Evolutionary conservation across 2,888 invertebrate genomes (phyloP).

Genomic region (Rotaria magnacalcarata): DNA sequence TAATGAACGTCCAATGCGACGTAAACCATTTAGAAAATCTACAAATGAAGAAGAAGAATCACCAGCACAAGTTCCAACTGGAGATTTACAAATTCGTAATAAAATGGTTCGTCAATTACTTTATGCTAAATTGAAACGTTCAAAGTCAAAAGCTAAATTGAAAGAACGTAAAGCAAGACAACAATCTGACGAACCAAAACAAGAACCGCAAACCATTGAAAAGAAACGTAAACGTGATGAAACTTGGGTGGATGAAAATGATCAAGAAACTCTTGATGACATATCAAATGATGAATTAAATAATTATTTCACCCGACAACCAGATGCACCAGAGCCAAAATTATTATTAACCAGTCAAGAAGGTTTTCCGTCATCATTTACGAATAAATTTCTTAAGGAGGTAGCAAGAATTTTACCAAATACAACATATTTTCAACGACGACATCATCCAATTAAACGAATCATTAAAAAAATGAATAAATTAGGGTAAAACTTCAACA

Average conservation of each 20-base stretch:
- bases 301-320: conserved; percentile 21
- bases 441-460: conserved; percentile 82
- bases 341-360: conserved; percentile 90
- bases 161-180: conserved; percentile 41
- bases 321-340: conserved; percentile 66
- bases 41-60: background rate
- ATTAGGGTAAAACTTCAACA: conserved; percentile 59
- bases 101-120: conserved; percentile 42
- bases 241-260: conserved; percentile 72
- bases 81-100: conserved; percentile 27
- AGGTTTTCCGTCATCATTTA: conserved; percentile 77
- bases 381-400: conserved; percentile 85
- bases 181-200: conserved; percentile 38
- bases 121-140: conserved; percentile 40
- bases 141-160: conserved; percentile 41
- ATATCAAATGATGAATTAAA: conserved; percentile 41
- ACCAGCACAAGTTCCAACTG: background rate
- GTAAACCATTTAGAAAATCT: background rate
- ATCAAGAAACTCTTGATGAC: conserved; percentile 62
- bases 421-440: conserved; percentile 77
- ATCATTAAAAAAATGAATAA: conserved; percentile 78
- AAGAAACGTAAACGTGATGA: conserved; percentile 84
- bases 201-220: conserved; percentile 80
- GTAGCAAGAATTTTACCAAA: conserved; percentile 85
- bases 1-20: background rate